These are phyloP conservation scores for Ptychoptera albimana DNA, from an alignment of 2,888 invertebrate genomes.

Conservation along the genomic window DNA sequence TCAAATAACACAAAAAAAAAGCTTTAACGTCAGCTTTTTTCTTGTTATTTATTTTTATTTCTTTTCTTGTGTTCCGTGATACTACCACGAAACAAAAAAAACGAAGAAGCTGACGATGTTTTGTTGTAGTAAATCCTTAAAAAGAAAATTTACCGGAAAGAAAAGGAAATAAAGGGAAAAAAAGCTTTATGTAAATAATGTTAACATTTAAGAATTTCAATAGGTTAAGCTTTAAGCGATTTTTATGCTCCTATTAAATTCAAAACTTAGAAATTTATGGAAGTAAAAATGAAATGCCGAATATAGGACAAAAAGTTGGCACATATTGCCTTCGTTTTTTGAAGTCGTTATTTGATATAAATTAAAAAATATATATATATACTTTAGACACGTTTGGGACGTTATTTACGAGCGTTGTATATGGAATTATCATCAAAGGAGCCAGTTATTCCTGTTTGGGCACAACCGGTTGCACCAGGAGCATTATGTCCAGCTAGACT, in stretches of 20 bases:
- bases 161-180: too few species aligned
- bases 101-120: background rate
- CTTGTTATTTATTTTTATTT: background rate
- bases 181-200: too few species aligned
- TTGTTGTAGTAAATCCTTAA: too few species aligned
- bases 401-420: slow-evolving; percentile 33
- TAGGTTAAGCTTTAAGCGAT: too few species aligned
- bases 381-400: slow-evolving; percentile 21
- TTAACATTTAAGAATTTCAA: too few species aligned
- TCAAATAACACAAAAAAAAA: background rate
- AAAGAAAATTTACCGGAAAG: too few species aligned
- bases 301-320: too few species aligned
- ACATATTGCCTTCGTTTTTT: too few species aligned
- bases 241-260: too few species aligned
- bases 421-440: slow-evolving; percentile 33
- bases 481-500: slow-evolving; percentile 34
- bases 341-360: background rate
- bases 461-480: slow-evolving; percentile 32
- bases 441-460: slow-evolving; percentile 33
- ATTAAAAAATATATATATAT: slow-evolving; percentile 1
- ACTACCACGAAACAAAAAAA: background rate
- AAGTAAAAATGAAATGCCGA: too few species aligned
- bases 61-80: background rate
- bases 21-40: background rate
- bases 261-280: too few species aligned